These are phyloP conservation scores for Formica selysi DNA, from an alignment of 1,140 invertebrate genomes.

Conservation along the genomic window DNA sequence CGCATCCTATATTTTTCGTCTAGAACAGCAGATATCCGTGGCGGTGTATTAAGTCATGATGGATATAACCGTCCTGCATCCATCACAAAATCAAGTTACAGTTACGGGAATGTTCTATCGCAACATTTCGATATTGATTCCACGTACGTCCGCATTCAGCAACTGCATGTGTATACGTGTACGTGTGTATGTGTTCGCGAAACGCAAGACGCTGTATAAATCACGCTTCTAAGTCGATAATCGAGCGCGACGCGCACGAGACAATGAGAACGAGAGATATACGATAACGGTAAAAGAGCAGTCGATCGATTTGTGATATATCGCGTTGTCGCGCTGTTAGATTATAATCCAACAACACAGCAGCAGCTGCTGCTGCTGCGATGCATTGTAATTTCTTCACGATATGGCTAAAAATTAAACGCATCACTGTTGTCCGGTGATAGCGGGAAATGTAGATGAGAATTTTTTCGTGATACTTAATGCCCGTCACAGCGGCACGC, in stretches of 20 bases:
- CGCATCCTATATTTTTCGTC: slow-evolving; percentile 32
- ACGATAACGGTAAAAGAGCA: slow-evolving; percentile 36
- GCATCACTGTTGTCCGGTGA: slow-evolving; percentile 5
- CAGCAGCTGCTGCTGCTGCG: not conserved
- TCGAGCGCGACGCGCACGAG: slow-evolving; percentile 25
- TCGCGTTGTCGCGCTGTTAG: slow-evolving; percentile 3
- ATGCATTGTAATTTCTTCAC: slow-evolving; percentile 29
- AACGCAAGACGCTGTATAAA: slow-evolving; percentile 50
- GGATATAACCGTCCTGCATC: slow-evolving; percentile 49
- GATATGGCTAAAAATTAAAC: slow-evolving; percentile 40
- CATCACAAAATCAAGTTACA: slow-evolving; percentile 60
- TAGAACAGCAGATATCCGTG: slow-evolving; percentile 24
- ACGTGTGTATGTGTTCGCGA: not conserved
- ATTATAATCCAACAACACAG: slow-evolving; percentile 32
- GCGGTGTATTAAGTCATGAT: slow-evolving; percentile 33
- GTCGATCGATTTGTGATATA: slow-evolving; percentile 47
- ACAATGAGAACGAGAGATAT: slow-evolving; percentile 44
- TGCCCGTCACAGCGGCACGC: not conserved
- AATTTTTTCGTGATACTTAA: slow-evolving; percentile 37
- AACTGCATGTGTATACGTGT: not conserved
- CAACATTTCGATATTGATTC: slow-evolving; percentile 49
- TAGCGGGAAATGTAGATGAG: slow-evolving; percentile 6
- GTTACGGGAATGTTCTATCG: slow-evolving; percentile 15
- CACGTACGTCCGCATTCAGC: not conserved
- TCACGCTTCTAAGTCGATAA: slow-evolving; percentile 53